Conservation (phyloP, 1,140 invertebrate species). For the Ectropis grisescens region DNA sequence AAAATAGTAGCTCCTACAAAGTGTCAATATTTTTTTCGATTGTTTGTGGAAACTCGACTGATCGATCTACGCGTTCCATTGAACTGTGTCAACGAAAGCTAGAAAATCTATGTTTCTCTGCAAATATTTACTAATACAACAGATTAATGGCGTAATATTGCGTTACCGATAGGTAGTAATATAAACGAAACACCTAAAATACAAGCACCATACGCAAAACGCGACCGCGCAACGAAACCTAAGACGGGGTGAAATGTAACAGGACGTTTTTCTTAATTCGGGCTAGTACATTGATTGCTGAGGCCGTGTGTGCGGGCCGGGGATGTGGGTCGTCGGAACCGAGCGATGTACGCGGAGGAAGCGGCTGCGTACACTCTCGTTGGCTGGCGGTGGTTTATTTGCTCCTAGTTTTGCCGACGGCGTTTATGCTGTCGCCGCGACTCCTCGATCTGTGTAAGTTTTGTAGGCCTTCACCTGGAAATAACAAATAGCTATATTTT, state of each 20-base stretch:
- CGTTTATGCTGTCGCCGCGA: slow-evolving; percentile 78
- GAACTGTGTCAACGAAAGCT: slow-evolving; percentile 17
- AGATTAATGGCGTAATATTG: slow-evolving; percentile 20
- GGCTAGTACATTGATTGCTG: slow-evolving; percentile 19
- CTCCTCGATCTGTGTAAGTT: slow-evolving; percentile 75
- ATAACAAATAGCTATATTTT: slow-evolving; percentile 5
- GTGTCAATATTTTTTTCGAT: not conserved
- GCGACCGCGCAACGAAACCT: slow-evolving; percentile 39
- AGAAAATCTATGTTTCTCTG: slow-evolving; percentile 19
- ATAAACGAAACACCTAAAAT: slow-evolving; percentile 21
- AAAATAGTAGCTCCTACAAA: slow-evolving; percentile 6
- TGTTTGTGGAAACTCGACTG: not conserved
- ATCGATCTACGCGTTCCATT: slow-evolving; percentile 12
- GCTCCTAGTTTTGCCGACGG: slow-evolving; percentile 66
- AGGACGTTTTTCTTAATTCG: slow-evolving; percentile 39
- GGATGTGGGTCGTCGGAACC: slow-evolving; percentile 1
- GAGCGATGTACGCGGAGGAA: slow-evolving; percentile 10
- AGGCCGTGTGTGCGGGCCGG: slow-evolving; percentile 1
- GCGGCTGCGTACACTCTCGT: slow-evolving; percentile 1
- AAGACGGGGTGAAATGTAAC: slow-evolving; percentile 12
- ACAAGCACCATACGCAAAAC: slow-evolving; percentile 55
- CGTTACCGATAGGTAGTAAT: slow-evolving; percentile 10
- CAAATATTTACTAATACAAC: slow-evolving; percentile 8
- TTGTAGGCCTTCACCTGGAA: slow-evolving; percentile 66
- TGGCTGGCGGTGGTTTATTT: slow-evolving; percentile 30